phyloP scores from a whole-genome alignment of 2,113 vertebrate genomes.

The Martes martes region DNA sequence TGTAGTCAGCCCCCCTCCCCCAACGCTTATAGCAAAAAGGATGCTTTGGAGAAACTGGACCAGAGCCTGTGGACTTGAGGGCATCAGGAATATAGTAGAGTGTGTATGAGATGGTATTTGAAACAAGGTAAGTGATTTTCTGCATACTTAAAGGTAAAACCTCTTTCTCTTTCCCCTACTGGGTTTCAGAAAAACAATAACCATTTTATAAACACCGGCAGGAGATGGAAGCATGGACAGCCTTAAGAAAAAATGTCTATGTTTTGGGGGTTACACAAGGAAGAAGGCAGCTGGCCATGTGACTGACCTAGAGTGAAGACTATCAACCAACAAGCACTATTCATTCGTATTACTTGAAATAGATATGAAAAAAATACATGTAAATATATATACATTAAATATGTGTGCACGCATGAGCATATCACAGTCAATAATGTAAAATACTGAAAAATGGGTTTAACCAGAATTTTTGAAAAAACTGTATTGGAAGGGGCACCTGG shows the following conservation, averaged over 20 bases:
- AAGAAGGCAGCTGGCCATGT: not conserved
- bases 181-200: conserved; percentile 7
- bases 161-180: not conserved
- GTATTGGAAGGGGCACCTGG: not conserved
- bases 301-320: not conserved
- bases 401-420: not conserved
- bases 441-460: not conserved
- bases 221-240: not conserved
- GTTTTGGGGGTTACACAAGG: not conserved
- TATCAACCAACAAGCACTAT: not conserved
- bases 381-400: not conserved
- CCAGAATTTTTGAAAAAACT: not conserved
- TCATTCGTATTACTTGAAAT: not conserved
- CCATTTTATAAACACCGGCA: not conserved
- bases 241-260: not conserved
- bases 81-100: not conserved
- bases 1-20: not conserved
- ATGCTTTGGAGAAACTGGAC: not conserved
- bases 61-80: not conserved
- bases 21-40: not conserved
- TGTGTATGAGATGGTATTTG: not conserved
- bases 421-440: not conserved
- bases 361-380: not conserved
- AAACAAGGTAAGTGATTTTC: not conserved
- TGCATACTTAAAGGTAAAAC: not conserved